phyloP scores from a whole-genome alignment of 2,113 vertebrate genomes.

The Raja brachyura region DNA sequence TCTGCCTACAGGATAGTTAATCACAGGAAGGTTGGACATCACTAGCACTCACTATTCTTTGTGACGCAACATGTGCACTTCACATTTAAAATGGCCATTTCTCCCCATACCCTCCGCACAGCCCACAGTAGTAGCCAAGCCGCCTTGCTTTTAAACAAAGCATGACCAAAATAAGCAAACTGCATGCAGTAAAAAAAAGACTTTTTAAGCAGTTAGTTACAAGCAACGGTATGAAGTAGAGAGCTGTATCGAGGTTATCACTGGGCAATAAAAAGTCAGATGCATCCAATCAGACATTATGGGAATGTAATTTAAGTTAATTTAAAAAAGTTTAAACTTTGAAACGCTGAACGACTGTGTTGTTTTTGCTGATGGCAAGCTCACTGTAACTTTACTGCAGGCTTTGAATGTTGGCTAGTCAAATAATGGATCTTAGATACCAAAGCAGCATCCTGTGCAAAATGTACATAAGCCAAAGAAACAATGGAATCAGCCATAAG shows the following conservation, averaged over 20 bases:
- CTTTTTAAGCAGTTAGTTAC: neutral
- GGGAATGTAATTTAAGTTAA: neutral
- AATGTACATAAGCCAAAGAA: neutral
- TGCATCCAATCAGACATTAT: neutral
- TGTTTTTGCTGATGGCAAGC: neutral
- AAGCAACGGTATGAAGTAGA: neutral
- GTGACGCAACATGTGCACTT: neutral
- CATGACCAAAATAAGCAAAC: neutral
- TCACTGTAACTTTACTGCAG: neutral
- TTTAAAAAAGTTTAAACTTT: conserved; percentile 1
- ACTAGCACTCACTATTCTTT: neutral
- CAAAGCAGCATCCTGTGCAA: neutral
- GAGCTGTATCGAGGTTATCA: neutral
- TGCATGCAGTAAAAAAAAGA: neutral
- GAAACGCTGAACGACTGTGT: neutral
- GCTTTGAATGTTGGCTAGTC: neutral
- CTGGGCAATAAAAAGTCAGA: neutral
- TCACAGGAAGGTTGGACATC: neutral
- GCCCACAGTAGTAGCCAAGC: neutral
- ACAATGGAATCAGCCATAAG: neutral
- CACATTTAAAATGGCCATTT: neutral
- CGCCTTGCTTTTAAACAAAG: neutral
- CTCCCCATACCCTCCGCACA: neutral
- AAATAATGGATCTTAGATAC: neutral
- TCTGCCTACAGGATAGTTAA: neutral